Conservation (phyloP, 2,113 vertebrate species). For the Sprattus sprattus region DNA sequence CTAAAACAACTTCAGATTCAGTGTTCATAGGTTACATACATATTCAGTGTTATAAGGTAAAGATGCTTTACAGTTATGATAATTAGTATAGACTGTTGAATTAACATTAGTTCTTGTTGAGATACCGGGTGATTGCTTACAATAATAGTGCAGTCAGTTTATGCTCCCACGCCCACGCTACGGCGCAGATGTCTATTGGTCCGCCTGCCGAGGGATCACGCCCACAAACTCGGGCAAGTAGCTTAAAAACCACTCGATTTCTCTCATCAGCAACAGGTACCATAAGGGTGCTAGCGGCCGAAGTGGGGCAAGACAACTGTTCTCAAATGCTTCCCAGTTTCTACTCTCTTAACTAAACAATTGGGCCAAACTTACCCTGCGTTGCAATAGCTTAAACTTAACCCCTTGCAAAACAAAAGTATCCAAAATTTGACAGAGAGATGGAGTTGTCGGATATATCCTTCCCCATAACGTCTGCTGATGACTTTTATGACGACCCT, state of each 20-base stretch:
- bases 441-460: constrained; percentile 90
- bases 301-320: constrained; percentile 32
- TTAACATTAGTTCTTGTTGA: constrained; percentile 10
- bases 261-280: constrained; percentile 53
- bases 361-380: background rate
- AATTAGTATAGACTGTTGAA: background rate
- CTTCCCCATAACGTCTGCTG: constrained; percentile 82
- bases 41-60: background rate
- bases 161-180: constrained; percentile 51
- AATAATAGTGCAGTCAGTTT: background rate
- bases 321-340: background rate
- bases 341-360: background rate
- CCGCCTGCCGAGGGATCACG: constrained; percentile 31
- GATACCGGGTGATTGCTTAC: constrained; percentile 26
- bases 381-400: background rate
- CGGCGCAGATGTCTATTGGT: constrained; percentile 59
- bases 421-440: constrained; percentile 28
- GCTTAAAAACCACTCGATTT: constrained; percentile 56
- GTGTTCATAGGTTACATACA: background rate
- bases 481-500: constrained; percentile 95
- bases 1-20: background rate
- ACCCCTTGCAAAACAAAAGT: background rate
- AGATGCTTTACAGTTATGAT: background rate
- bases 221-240: constrained; percentile 39
- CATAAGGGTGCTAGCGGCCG: constrained; percentile 46